Conservation (phyloP, 2,797 vertebrate species). For the Tangara arthus region DNA sequence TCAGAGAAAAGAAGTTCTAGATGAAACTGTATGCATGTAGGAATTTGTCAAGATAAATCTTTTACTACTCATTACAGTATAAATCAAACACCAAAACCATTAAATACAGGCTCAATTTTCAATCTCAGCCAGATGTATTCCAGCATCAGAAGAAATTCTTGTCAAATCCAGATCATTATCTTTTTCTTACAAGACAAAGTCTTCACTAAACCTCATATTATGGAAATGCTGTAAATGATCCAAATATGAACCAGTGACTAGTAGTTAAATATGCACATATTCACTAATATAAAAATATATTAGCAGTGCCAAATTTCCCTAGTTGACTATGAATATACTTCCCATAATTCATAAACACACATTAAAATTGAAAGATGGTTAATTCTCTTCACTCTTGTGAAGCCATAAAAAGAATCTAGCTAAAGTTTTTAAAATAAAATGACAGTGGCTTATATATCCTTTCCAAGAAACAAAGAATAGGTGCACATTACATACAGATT, state of each 20-base stretch:
- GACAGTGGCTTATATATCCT: not conserved
- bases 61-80: not conserved
- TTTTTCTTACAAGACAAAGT: not conserved
- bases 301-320: not conserved
- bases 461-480: slow-evolving; percentile 15
- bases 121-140: not conserved
- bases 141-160: not conserved
- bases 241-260: not conserved
- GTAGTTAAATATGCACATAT: not conserved
- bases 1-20: not conserved
- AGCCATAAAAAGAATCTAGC: not conserved
- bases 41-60: not conserved
- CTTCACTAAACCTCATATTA: not conserved
- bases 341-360: not conserved
- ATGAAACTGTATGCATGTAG: not conserved
- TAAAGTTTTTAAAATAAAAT: slow-evolving; percentile 13
- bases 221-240: not conserved
- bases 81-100: not conserved
- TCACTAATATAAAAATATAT: slow-evolving; percentile 8
- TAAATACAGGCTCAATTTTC: not conserved
- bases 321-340: not conserved
- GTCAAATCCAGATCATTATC: not conserved
- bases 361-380: not conserved
- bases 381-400: not conserved
- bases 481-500: not conserved